These are phyloP conservation scores for Nibea coibor DNA, from an alignment of 2,113 vertebrate species.

Conservation along the genomic window DNA sequence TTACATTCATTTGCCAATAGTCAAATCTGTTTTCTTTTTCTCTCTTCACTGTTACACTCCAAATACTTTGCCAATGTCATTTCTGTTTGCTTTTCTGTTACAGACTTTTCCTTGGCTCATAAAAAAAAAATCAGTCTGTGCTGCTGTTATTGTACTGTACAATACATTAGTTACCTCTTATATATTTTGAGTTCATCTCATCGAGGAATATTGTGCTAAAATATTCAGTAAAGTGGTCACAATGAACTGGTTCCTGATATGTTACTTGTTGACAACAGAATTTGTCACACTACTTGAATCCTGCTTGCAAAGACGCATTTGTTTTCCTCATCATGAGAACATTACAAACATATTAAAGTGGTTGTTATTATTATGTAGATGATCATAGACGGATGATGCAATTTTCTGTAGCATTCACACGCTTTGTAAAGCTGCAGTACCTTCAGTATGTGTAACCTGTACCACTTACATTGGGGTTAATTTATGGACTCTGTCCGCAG, in stretches of 20 bases:
- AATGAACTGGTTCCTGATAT: conserved; percentile 32
- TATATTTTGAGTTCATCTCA: conserved; percentile 56
- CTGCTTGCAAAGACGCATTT: conserved; percentile 37
- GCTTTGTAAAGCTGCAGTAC: conserved; percentile 58
- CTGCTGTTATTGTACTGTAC: conserved; percentile 83
- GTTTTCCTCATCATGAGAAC: conserved; percentile 31
- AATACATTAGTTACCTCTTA: conserved; percentile 81
- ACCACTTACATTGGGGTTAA: conserved; percentile 38
- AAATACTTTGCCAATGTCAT: conserved; percentile 60
- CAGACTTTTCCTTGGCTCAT: conserved; percentile 55
- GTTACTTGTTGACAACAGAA: conserved; percentile 46
- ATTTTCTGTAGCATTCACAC: conserved; percentile 61
- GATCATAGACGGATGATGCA: conserved; percentile 38
- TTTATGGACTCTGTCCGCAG: conserved; percentile 1
- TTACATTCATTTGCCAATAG: conserved; percentile 62
- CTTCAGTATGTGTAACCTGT: conserved; percentile 33
- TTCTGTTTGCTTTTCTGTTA: conserved; percentile 50
- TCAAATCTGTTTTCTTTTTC: conserved; percentile 4
- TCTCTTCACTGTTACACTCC: conserved; percentile 35
- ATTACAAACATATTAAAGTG: conserved; percentile 15
- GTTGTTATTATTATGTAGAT: conserved; percentile 1
- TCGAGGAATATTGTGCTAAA: conserved; percentile 51
- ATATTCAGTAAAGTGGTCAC: conserved; percentile 43
- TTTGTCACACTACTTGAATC: conserved; percentile 70
- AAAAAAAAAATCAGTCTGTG: conserved; percentile 63